Evolutionary conservation across 1,140 invertebrate species (phyloP).

Genomic region (Thereuonema tuberculata): DNA sequence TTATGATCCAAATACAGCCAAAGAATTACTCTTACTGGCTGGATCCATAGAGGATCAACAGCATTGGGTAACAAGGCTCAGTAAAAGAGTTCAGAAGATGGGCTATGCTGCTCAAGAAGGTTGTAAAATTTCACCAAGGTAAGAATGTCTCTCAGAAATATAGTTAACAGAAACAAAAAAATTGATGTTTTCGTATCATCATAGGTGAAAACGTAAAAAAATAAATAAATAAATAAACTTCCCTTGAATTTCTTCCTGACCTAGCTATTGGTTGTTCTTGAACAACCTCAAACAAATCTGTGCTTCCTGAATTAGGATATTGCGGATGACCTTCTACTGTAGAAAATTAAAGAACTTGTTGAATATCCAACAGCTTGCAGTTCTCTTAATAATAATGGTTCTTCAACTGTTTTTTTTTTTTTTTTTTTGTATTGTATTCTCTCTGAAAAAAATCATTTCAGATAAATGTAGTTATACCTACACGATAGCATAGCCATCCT

Average conservation of each 20-base stretch:
- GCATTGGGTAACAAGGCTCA: constrained; percentile 76
- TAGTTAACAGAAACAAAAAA: background rate
- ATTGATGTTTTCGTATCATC: background rate
- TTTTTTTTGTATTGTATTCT: no score
- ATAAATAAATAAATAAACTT: background rate
- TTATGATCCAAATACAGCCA: constrained; percentile 80
- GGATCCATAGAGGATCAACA: constrained; percentile 73
- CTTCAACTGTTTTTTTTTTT: no score
- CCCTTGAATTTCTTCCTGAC: background rate
- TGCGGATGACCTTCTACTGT: background rate
- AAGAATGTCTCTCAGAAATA: constrained; percentile 13
- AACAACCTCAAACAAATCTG: background rate
- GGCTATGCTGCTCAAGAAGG: constrained; percentile 67
- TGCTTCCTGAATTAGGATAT: background rate
- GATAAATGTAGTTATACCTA: no score
- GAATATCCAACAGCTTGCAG: no score
- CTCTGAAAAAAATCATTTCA: no score
- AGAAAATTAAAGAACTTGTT: no score
- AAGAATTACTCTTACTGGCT: constrained; percentile 79
- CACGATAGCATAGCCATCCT: no score
- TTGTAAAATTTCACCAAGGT: constrained; percentile 51
- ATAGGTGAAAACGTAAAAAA: background rate
- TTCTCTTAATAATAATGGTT: no score
- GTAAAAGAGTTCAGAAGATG: constrained; percentile 83
- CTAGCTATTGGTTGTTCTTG: no score